phyloP scores from a whole-genome alignment of 1,140 invertebrate genomes.

The Phocides pigmalion region DNA sequence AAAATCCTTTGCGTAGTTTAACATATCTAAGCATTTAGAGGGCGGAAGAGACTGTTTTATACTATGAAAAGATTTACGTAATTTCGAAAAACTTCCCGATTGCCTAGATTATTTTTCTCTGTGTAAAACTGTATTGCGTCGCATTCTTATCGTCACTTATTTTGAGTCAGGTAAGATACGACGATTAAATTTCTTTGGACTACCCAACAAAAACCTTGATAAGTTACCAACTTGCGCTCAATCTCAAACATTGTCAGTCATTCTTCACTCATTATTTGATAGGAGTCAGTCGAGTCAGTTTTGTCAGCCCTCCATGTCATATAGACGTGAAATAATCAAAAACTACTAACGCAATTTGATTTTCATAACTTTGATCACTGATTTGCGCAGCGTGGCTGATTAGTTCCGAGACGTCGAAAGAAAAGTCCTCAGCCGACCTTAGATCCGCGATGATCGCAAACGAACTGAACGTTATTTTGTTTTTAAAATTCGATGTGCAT shows the following conservation, averaged over 20 bases:
- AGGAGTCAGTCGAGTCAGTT: slow-evolving; percentile 33
- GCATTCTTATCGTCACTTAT: too few relatives aligned
- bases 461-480: slow-evolving; percentile 64
- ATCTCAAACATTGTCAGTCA: slow-evolving; percentile 20
- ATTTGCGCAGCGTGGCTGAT: slow-evolving; percentile 74
- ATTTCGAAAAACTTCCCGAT: too few relatives aligned
- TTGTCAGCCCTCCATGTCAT: slow-evolving; percentile 30
- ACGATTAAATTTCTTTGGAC: too few relatives aligned
- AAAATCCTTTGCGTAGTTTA: too few relatives aligned
- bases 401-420: slow-evolving; percentile 42
- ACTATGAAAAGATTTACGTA: too few relatives aligned
- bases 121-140: too few relatives aligned
- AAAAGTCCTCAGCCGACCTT: slow-evolving; percentile 21
- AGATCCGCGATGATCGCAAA: slow-evolving; percentile 25
- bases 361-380: slow-evolving; percentile 81
- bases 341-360: slow-evolving; percentile 78
- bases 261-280: too few relatives aligned
- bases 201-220: too few relatives aligned
- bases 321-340: slow-evolving; percentile 47
- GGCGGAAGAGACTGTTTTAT: too few relatives aligned
- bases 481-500: slow-evolving; percentile 67
- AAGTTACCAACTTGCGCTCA: background rate
- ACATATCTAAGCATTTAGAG: too few relatives aligned
- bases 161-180: too few relatives aligned
- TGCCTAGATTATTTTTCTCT: too few relatives aligned